Base-by-base conservation (phyloP, 1,140 invertebrate species). In the Orius insidiosus region DNA sequence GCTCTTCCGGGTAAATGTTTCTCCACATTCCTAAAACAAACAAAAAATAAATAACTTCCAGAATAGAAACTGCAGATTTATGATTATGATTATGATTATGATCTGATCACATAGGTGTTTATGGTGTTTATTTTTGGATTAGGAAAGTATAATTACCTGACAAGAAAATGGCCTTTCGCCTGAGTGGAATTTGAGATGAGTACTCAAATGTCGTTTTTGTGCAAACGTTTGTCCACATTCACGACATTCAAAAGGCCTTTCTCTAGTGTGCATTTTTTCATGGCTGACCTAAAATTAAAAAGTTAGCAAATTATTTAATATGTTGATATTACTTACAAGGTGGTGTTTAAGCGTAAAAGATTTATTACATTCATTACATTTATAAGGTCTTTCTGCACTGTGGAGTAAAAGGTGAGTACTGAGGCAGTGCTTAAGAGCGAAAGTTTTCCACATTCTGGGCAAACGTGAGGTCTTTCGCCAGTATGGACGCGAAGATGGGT, bases 121-220 rank as follows among this genome's bases (percentile, higher is more conserved):
- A n/a, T n/a, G n/a, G n/a, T n/a, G n/a, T n/a, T n/a, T n/a, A n/a
- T n/a, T n/a, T n/a, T n/a, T n/a, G n/a, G n/a, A n/a, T n/a, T n/a
- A n/a, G n/a, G n/a, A n/a, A n/a, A n/a, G n/a, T n/a, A n/a, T n/a
- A 45, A 35, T 41, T 52, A 58, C 56, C 54, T 77, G 75, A 62
- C 86, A 90, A 32, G 85, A 78, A 61, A 76, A 90, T 4, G 86
- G 85, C 51, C 85, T 67, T 58, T 86, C 80, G 10, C 85, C 85
- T 43, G 79, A 86, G 64, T 90, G 87, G 59, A 82, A 84, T 65
- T 85, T 83, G 62, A 74, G 76, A 62, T 87, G 83, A 35, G 80
- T 84, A 9, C 83, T 80, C n/a, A 87, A 64, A 54, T 84, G 80
- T 46, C 81, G 69, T 60, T 83, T 83, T 13, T 84, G 62, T 0